Evolutionary conservation across 2,888 invertebrate genomes (phyloP).

Genomic region (Belgica antarctica): DNA sequence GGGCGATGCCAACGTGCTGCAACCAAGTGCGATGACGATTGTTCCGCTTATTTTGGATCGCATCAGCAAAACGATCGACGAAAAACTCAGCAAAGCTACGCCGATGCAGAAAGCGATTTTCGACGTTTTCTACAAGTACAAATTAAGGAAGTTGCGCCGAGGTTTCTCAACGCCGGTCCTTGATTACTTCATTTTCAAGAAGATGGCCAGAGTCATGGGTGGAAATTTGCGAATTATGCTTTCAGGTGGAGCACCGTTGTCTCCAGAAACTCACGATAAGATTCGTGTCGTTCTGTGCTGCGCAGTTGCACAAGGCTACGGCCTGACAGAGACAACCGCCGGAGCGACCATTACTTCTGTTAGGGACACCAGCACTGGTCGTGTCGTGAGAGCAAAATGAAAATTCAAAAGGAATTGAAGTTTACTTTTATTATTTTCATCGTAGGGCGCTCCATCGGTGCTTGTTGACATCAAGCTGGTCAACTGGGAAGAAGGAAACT

Average conservation of each 20-base stretch:
- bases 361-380: slow-evolving; percentile 62
- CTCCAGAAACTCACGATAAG: slow-evolving; percentile 93
- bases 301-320: slow-evolving; percentile 90
- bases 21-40: slow-evolving; percentile 92
- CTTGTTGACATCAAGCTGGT: slow-evolving; percentile 80
- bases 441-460: slow-evolving; percentile 84
- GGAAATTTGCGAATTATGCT: slow-evolving; percentile 85
- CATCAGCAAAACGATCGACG: slow-evolving; percentile 94
- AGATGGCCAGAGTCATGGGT: slow-evolving; percentile 69
- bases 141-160: slow-evolving; percentile 76
- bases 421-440: no score
- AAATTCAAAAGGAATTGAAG: no score
- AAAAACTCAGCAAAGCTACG: slow-evolving; percentile 83
- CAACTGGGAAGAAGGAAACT: slow-evolving; percentile 94
- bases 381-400: no score
- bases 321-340: slow-evolving; percentile 94
- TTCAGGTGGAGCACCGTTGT: slow-evolving; percentile 92
- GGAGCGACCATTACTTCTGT: slow-evolving; percentile 73
- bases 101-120: slow-evolving; percentile 79
- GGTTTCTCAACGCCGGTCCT: slow-evolving; percentile 80
- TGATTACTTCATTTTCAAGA: slow-evolving; percentile 58
- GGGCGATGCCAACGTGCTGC: slow-evolving; percentile 88
- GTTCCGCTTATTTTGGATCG: slow-evolving; percentile 98
- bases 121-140: slow-evolving; percentile 92
- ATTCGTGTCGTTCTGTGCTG: slow-evolving; percentile 88